Percentiles rank a stretch among this genome's conserved stretches.
phyloP scores from a whole-genome alignment of 1,140 invertebrate genomes.

The Dufourea novaeangliae region DNA sequence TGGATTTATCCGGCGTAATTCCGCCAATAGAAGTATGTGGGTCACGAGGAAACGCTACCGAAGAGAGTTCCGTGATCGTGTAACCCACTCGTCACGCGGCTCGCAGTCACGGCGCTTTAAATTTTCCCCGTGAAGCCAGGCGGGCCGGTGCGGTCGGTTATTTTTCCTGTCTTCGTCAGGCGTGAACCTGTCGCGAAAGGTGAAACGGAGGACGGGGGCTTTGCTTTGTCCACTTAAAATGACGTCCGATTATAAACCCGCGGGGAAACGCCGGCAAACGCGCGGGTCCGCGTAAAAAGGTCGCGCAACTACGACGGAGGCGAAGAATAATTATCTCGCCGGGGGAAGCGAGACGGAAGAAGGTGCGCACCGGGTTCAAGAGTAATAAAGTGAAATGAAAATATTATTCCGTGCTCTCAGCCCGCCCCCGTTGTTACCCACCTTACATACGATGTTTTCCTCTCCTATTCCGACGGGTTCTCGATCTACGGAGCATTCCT shows the following conservation, averaged over 20 bases:
- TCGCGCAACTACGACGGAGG: background rate
- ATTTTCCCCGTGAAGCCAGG: no score
- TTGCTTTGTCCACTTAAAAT: background rate
- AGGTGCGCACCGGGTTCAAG: background rate
- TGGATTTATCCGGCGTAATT: background rate
- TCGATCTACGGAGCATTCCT: background rate
- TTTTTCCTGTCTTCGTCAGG: slow-evolving; percentile 3
- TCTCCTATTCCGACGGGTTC: background rate
- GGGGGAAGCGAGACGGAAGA: slow-evolving; percentile 2
- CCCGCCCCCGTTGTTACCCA: background rate
- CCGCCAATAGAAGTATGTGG: background rate
- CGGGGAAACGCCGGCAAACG: background rate
- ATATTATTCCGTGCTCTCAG: slow-evolving; percentile 38
- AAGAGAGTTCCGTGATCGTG: background rate
- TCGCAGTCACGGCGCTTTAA: no score
- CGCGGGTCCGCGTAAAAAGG: slow-evolving; percentile 18
- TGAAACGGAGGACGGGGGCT: background rate
- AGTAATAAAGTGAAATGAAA: slow-evolving; percentile 43
- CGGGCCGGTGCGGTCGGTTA: background rate
- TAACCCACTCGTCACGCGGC: background rate
- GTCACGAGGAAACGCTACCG: background rate
- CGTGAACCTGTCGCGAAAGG: background rate
- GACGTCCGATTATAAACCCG: slow-evolving; percentile 10
- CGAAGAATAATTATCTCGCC: slow-evolving; percentile 24
- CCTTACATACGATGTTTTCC: background rate